Evolutionary conservation across 2,888 invertebrate species (phyloP).

Genomic region (Cheilosia soror): DNA sequence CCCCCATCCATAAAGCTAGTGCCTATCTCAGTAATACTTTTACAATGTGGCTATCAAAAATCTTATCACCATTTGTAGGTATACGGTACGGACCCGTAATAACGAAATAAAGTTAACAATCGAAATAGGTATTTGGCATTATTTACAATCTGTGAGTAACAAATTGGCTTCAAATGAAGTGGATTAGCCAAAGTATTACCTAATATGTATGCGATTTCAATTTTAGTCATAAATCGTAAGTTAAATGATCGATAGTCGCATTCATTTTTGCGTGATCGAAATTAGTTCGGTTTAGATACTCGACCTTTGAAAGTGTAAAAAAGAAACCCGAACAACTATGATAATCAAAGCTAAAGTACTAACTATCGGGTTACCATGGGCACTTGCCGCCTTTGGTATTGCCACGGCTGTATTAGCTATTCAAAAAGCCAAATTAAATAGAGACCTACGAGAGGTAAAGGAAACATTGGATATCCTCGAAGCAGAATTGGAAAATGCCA

Average conservation of each 20-base stretch:
- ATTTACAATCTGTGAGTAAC: background rate
- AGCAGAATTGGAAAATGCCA: slow-evolving; percentile 58
- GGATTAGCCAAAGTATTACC: background rate
- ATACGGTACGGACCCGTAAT: background rate
- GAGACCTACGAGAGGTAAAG: slow-evolving; percentile 73
- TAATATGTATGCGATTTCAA: no score
- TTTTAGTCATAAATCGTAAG: slow-evolving; percentile 18
- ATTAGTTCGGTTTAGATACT: no score
- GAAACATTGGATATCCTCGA: slow-evolving; percentile 76
- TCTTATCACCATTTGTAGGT: background rate
- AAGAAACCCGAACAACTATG: background rate
- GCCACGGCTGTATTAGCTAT: slow-evolving; percentile 77
- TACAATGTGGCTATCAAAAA: background rate
- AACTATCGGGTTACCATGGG: slow-evolving; percentile 76
- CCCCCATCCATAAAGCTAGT: no score
- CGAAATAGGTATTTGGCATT: background rate
- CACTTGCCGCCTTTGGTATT: slow-evolving; percentile 75
- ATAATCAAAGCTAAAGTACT: slow-evolving; percentile 46
- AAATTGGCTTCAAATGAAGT: background rate
- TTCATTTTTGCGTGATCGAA: background rate
- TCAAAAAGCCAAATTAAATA: slow-evolving; percentile 73
- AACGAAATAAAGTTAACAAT: background rate
- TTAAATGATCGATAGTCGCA: slow-evolving; percentile 2
- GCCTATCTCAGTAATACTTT: no score
- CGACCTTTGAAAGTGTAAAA: background rate